Evolutionary conservation across 2,888 invertebrate genomes (phyloP).

Genomic region (Heteromyza rotundicornis): DNA sequence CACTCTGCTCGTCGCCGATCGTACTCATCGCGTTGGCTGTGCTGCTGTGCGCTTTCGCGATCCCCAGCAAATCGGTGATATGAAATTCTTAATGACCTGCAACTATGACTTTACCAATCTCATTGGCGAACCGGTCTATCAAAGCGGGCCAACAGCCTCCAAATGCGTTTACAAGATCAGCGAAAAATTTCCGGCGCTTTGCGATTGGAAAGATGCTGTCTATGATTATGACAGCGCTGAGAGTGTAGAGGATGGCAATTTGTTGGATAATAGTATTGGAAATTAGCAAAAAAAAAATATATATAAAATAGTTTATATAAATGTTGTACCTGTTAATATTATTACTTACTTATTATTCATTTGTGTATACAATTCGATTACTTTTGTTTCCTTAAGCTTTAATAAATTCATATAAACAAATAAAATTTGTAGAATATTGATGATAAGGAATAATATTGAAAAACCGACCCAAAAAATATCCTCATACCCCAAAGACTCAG

Average conservation of each 20-base stretch:
- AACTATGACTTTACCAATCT: conserved; percentile 59
- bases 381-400: no score
- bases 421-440: no score
- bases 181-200: conserved; percentile 49
- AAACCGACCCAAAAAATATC: no score
- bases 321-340: no score
- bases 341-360: no score
- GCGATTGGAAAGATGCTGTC: conserved; percentile 50
- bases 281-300: conserved; percentile 8
- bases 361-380: no score
- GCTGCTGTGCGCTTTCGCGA: conserved; percentile 51
- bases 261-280: conserved; percentile 41
- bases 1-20: conserved; percentile 55
- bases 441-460: no score
- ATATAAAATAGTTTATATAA: no score
- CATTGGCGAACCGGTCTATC: conserved; percentile 50
- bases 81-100: conserved; percentile 54
- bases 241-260: conserved; percentile 39
- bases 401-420: no score
- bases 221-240: conserved; percentile 46
- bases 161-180: conserved; percentile 47
- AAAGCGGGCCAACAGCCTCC: conserved; percentile 47
- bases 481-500: no score
- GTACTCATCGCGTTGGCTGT: conserved; percentile 57
- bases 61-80: conserved; percentile 26